Percentiles rank a stretch among this genome's conserved stretches.
Conservation (phyloP, 1,140 invertebrate genomes). For the Lordiphosa clarofinis region DNA sequence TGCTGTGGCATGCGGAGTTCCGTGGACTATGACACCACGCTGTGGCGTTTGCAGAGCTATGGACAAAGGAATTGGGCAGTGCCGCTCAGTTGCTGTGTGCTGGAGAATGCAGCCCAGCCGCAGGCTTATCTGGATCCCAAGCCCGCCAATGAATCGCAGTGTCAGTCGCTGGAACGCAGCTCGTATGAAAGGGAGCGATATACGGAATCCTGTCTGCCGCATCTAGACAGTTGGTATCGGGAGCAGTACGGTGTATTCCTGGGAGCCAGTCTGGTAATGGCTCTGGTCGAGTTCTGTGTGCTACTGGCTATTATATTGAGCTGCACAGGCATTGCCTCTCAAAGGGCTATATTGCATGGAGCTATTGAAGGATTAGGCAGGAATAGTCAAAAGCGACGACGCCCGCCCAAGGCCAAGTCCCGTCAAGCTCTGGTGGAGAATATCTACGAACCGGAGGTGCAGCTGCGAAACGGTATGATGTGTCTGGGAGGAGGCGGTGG, state of each 20-base stretch:
- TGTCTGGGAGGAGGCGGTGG: conserved; percentile 15
- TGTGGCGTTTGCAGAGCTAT: conserved; percentile 88
- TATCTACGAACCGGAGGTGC: conserved; percentile 66
- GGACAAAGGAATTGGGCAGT: conserved; percentile 86
- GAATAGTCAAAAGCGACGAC: neutral
- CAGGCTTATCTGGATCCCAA: conserved; percentile 88
- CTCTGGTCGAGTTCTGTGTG: conserved; percentile 85
- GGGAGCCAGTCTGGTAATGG: conserved; percentile 83
- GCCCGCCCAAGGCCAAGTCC: conserved; percentile 25
- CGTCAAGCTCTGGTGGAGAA: conserved; percentile 62
- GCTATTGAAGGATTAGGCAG: neutral
- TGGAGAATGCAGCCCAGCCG: conserved; percentile 83
- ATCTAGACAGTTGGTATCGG: conserved; percentile 88
- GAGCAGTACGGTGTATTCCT: conserved; percentile 88
- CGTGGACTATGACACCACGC: conserved; percentile 89
- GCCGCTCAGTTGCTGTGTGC: conserved; percentile 88
- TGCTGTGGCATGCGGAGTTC: conserved; percentile 91
- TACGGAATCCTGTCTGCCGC: conserved; percentile 85
- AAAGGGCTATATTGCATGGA: conserved; percentile 17
- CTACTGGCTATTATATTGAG: conserved; percentile 85
- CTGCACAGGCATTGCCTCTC: conserved; percentile 82
- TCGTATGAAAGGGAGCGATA: conserved; percentile 84
- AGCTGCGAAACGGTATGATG: conserved; percentile 35
- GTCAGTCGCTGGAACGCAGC: conserved; percentile 84
- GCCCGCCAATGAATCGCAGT: conserved; percentile 85